Evolutionary conservation across 1,140 invertebrate species (phyloP).

Genomic region (Drosophila chauvacae): DNA sequence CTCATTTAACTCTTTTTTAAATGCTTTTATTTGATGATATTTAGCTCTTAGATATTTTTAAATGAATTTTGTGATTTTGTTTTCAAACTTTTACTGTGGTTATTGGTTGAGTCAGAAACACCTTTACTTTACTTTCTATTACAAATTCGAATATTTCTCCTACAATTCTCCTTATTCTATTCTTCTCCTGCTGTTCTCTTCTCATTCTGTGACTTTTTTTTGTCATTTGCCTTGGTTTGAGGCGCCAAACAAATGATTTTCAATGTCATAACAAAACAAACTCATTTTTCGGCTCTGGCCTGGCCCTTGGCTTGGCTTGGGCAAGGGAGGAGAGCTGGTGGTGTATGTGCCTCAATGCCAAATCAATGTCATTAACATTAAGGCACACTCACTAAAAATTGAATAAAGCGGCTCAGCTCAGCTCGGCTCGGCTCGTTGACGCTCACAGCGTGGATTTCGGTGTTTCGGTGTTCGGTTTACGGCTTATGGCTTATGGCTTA

Average conservation of each 20-base stretch:
- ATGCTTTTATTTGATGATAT: no score
- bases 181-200: neutral
- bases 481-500: slow-evolving; percentile 15
- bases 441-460: slow-evolving; percentile 16
- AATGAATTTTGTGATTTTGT: no score
- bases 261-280: slow-evolving; percentile 69
- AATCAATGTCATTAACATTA: slow-evolving; percentile 83
- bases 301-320: slow-evolving; percentile 51
- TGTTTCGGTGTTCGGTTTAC: slow-evolving; percentile 6
- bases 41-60: no score
- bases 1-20: no score
- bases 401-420: slow-evolving; percentile 62
- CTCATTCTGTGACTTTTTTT: slow-evolving; percentile 7
- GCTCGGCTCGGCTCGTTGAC: slow-evolving; percentile 17
- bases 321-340: neutral
- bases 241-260: slow-evolving; percentile 55
- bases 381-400: slow-evolving; percentile 80
- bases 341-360: slow-evolving; percentile 67
- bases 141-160: neutral
- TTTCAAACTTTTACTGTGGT: no score
- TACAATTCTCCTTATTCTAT: neutral
- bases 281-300: slow-evolving; percentile 22
- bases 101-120: no score
- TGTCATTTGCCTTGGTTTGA: slow-evolving; percentile 44
- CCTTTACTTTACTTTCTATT: no score